Evolutionary conservation across 2,797 vertebrate genomes (phyloP).

Genomic region (Morelia viridis): DNA sequence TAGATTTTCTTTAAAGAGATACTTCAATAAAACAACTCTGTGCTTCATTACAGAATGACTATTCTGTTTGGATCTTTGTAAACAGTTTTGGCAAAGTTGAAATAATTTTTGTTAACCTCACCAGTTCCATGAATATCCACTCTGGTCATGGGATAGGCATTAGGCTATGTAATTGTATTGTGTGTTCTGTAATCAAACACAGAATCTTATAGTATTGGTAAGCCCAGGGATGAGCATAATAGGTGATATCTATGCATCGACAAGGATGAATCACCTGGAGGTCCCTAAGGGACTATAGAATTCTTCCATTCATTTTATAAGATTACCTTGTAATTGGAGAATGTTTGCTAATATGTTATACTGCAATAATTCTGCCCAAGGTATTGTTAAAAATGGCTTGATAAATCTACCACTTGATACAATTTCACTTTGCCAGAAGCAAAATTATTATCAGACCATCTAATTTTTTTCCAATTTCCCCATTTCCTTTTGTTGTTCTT

Average conservation of each 20-base stretch:
- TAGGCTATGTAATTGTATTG: neutral
- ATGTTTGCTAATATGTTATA: no score
- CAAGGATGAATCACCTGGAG: neutral
- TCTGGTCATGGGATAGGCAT: neutral
- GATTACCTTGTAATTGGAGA: no score
- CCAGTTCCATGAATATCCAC: neutral
- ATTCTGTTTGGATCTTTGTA: neutral
- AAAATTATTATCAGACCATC: neutral
- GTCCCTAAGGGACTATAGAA: no score
- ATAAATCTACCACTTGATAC: neutral
- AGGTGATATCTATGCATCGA: neutral
- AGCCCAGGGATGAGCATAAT: neutral
- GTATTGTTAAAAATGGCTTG: no score
- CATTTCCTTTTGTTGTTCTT: neutral
- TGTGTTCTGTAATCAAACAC: neutral
- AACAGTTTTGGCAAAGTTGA: neutral
- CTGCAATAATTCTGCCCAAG: no score
- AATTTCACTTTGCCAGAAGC: neutral
- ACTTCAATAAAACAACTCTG: neutral
- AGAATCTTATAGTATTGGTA: neutral
- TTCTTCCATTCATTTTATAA: no score
- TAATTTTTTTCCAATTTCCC: neutral
- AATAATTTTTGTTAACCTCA: neutral
- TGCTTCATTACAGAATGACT: neutral
- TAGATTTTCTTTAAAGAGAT: neutral